Conservation (phyloP, 2,888 invertebrate genomes). For the Noctua fimbriata region DNA sequence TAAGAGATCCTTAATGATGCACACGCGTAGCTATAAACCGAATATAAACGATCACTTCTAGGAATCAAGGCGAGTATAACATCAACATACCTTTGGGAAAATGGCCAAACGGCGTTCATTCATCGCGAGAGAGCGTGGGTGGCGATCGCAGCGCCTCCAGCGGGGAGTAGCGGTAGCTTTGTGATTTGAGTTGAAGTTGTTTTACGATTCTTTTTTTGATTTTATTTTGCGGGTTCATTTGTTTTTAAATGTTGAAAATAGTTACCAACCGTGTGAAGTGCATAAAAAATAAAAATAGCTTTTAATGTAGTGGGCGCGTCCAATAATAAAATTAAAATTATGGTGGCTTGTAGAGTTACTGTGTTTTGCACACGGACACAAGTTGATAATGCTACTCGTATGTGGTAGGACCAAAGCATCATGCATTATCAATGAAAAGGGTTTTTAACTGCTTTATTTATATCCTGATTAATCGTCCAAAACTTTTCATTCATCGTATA, state of each 20-base stretch:
- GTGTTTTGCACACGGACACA: background rate
- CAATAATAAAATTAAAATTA: background rate
- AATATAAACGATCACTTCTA: constrained; percentile 69
- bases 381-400: background rate
- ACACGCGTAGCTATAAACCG: constrained; percentile 59
- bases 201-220: background rate
- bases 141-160: constrained; percentile 77
- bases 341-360: background rate
- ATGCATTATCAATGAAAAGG: background rate
- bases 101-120: constrained; percentile 72
- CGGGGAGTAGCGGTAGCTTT: constrained; percentile 84
- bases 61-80: constrained; percentile 66
- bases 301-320: background rate
- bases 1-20: constrained; percentile 59
- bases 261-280: background rate
- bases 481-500: background rate
- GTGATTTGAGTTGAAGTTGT: constrained; percentile 64
- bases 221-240: background rate
- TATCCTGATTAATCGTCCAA: background rate
- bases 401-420: background rate
- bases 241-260: background rate
- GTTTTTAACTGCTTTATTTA: background rate
- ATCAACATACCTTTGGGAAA: constrained; percentile 67
- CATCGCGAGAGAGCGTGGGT: constrained; percentile 71
- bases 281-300: background rate